Conservation (phyloP, 2,113 vertebrate genomes). For the Tachysurus fulvidraco region DNA sequence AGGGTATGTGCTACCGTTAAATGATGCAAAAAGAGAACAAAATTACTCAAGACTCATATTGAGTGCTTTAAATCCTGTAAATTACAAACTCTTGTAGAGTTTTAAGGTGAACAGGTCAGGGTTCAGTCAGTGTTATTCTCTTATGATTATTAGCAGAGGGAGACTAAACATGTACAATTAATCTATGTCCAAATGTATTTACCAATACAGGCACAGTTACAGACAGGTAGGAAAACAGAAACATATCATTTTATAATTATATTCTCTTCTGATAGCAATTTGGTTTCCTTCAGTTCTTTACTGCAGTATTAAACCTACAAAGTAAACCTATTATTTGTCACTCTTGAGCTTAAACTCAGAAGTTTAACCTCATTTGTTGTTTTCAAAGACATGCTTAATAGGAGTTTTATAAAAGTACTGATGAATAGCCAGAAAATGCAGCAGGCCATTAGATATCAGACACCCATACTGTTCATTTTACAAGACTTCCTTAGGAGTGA, state of each 20-base stretch:
- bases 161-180: not conserved
- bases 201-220: not conserved
- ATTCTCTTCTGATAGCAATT: not conserved
- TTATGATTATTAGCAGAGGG: not conserved
- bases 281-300: not conserved
- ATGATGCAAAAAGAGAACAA: not conserved
- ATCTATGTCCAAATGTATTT: not conserved
- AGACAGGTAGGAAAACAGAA: not conserved
- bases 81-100: not conserved
- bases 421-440: conserved; percentile 12
- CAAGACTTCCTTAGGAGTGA: not conserved
- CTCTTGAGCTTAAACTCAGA: conserved; percentile 22
- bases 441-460: conserved; percentile 24
- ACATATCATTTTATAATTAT: not conserved
- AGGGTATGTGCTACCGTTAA: not conserved
- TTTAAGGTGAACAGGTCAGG: not conserved
- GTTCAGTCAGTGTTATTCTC: not conserved
- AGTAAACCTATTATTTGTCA: conserved; percentile 7
- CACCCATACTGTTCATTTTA: not conserved
- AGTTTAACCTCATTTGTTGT: conserved; percentile 38
- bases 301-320: not conserved
- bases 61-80: not conserved
- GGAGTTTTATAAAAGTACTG: conserved; percentile 17
- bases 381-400: conserved; percentile 37
- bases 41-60: not conserved